Conservation (phyloP, 2,113 vertebrate genomes). For the Bos javanicus region DNA sequence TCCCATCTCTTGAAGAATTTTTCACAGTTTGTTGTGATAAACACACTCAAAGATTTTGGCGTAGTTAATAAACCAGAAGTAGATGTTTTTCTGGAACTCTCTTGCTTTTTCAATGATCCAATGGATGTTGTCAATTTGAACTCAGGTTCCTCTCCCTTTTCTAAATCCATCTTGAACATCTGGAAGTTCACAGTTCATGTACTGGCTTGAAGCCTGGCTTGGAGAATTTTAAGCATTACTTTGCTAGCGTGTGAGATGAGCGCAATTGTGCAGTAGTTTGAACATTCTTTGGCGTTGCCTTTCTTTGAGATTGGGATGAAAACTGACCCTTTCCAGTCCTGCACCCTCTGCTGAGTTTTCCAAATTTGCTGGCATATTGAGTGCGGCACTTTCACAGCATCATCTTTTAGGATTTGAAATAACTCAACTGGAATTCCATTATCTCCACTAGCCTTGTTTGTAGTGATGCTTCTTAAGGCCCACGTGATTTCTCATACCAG, state of each 20-base stretch:
- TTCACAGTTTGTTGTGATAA: not conserved
- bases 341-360: not conserved
- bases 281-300: not conserved
- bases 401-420: not conserved
- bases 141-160: not conserved
- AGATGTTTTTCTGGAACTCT: not conserved
- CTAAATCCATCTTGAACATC: not conserved
- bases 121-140: not conserved
- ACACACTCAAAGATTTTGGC: not conserved
- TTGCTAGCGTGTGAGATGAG: not conserved
- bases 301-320: not conserved
- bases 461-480: not conserved
- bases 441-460: not conserved
- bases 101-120: not conserved
- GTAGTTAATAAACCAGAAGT: not conserved
- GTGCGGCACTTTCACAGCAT: not conserved
- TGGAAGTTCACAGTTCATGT: accelerated
- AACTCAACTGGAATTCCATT: not conserved
- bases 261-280: not conserved
- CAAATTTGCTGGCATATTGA: not conserved
- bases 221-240: not conserved
- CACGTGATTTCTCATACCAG: not conserved
- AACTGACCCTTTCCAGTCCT: not conserved
- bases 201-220: not conserved
- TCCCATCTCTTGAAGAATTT: not conserved